Base-by-base conservation (phyloP, 2,888 invertebrate species). In the Rhorus exstirpatorius region DNA sequence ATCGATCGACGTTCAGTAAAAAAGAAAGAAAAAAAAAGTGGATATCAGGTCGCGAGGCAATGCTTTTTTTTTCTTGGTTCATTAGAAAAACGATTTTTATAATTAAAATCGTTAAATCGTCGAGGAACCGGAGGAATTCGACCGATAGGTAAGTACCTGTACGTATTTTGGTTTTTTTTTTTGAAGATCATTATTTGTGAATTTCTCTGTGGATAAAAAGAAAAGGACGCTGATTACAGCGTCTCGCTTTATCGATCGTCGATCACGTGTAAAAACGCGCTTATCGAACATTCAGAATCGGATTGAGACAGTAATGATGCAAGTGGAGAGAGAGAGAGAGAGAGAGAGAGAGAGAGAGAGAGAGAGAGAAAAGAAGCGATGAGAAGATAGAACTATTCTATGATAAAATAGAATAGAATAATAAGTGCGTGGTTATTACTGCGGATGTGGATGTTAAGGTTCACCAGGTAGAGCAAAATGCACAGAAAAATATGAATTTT, bases 201-300 rank as follows among this genome's bases (percentile, higher is more conserved):
- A 63, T 3, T 35, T 17, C 41, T 19, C 68, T 21, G 17, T n/a
- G n/a, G 67, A 19, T 77, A n/a, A 60, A 67, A 46, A 19, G n/a
- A 7, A 67, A 17, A 24, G 26, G 0, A 41, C 38, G 61, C 46
- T 8, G 58, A 63, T 61, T 77, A 49, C 68, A 77, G 68, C 26
- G 68, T 68, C 26, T 49, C 41, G 51, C 67, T 68, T 77, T 77
- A 77, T 77, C 77, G 77, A 77, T 63, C 51, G 31, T 31, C 41
- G 68, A 51, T 68, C 24, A 41, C 8, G 31, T 7, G 26, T 4
- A n/a, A 55, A 31, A n/a, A 31, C 31, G 6, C 31, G 31, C 31
- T 31, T 21, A 51, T 51, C 51, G 19, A 51, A 7, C 19, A 19
- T 19, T 10, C 19, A 8, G 2, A 0, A 14, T 14, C 51, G 8